Percentiles rank a stretch among this genome's conserved stretches.
Evolutionary conservation across 2,797 vertebrate species (phyloP).

Genomic region (Harpagifer antarcticus): DNA sequence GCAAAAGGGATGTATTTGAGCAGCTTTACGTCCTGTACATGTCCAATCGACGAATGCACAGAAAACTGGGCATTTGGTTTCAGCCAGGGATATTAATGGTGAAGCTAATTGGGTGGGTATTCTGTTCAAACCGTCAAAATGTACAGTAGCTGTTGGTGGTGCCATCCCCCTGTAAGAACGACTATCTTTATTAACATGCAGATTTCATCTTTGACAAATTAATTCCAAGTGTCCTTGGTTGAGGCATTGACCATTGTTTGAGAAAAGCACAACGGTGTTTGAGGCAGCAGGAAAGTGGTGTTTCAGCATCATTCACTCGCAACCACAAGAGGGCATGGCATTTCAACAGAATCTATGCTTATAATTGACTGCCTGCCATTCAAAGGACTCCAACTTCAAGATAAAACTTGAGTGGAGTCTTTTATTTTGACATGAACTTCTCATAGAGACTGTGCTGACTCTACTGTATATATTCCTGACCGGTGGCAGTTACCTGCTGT

Average conservation of each 20-base stretch:
- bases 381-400: not conserved
- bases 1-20: not conserved
- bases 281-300: not conserved
- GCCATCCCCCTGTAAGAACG: not conserved
- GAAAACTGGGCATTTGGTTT: constrained; percentile 6
- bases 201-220: not conserved
- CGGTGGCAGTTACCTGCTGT: constrained; percentile 86
- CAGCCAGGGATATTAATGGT: not conserved
- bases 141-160: not conserved
- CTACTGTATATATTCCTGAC: not conserved
- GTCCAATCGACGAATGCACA: not conserved
- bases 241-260: not conserved
- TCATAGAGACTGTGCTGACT: not conserved
- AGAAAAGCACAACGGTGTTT: not conserved
- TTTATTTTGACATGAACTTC: not conserved
- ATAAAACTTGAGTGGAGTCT: not conserved
- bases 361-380: not conserved
- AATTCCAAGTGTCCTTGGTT: not conserved
- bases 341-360: not conserved
- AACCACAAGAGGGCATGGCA: constrained; percentile 33
- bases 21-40: too few relatives aligned
- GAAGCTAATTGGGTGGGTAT: not conserved
- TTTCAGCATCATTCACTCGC: not conserved
- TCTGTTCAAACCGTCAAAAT: not conserved
- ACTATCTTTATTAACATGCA: not conserved